Evolutionary conservation across 2,113 vertebrate genomes (phyloP).

Genomic region (Tachycineta bicolor): DNA sequence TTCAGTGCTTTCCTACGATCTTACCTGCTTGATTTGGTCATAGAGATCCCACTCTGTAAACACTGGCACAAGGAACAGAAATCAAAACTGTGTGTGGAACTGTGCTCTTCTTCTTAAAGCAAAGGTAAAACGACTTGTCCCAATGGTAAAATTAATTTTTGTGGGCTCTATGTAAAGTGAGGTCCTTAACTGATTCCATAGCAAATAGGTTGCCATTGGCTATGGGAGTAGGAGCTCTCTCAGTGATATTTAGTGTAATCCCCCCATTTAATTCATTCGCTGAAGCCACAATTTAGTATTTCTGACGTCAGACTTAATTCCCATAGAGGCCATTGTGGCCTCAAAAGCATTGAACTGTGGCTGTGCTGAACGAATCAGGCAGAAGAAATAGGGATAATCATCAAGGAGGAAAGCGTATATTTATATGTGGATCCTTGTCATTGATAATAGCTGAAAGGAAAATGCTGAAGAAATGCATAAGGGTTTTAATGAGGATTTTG

Average conservation of each 20-base stretch:
- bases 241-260: neutral
- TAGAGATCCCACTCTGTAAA: neutral
- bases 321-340: neutral
- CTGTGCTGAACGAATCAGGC: neutral
- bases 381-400: neutral
- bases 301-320: conserved; percentile 46
- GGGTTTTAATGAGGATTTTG: conserved; percentile 18
- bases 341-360: conserved; percentile 37
- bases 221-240: neutral
- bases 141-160: neutral
- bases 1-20: neutral
- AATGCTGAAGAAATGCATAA: neutral
- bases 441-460: conserved; percentile 12
- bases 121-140: neutral
- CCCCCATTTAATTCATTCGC: conserved; percentile 27
- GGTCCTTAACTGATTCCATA: neutral
- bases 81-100: neutral
- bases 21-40: neutral
- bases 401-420: neutral
- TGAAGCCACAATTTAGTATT: conserved; percentile 2
- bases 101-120: neutral
- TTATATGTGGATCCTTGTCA: neutral
- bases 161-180: neutral
- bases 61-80: neutral
- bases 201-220: neutral